Percentiles rank a stretch among this genome's conserved stretches.
Conservation (phyloP, 2,797 vertebrate genomes). For the Xenentodon cancila region DNA sequence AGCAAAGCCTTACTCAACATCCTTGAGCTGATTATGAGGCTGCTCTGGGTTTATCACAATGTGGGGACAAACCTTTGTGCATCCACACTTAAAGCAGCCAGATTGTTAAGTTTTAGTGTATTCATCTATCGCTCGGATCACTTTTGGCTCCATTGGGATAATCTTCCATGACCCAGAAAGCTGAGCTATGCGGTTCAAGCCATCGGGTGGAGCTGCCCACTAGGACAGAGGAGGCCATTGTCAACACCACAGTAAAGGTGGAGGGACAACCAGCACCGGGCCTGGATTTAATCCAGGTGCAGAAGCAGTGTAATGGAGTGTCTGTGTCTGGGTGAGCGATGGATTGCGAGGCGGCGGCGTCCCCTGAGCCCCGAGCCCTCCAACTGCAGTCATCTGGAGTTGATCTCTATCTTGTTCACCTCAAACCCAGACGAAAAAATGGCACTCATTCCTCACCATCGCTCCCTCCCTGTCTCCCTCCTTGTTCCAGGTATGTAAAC, state of each 20-base stretch:
- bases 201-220: conserved; percentile 44
- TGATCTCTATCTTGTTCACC: conserved; percentile 74
- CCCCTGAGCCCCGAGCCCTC: conserved; percentile 62
- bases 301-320: conserved; percentile 72
- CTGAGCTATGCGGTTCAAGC: conserved; percentile 24
- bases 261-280: conserved; percentile 65
- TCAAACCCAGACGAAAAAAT: conserved; percentile 70
- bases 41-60: conserved; percentile 53
- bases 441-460: conserved; percentile 59
- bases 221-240: conserved; percentile 47
- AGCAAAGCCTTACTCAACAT: conserved; percentile 63
- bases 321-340: conserved; percentile 66
- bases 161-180: conserved; percentile 45
- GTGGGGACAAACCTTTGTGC: conserved; percentile 57
- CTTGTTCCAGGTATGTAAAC: conserved; percentile 74
- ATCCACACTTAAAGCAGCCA: conserved; percentile 60
- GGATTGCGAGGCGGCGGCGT: conserved; percentile 54
- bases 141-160: conserved; percentile 37
- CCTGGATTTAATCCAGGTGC: conserved; percentile 73
- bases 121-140: conserved; percentile 42
- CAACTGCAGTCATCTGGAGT: conserved; percentile 77
- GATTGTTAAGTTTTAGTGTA: conserved; percentile 42
- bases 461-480: conserved; percentile 32
- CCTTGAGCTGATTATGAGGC: conserved; percentile 52
- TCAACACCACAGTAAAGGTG: conserved; percentile 64